Conservation (phyloP, 2,797 vertebrate genomes). For the Tamandua tetradactyla region DNA sequence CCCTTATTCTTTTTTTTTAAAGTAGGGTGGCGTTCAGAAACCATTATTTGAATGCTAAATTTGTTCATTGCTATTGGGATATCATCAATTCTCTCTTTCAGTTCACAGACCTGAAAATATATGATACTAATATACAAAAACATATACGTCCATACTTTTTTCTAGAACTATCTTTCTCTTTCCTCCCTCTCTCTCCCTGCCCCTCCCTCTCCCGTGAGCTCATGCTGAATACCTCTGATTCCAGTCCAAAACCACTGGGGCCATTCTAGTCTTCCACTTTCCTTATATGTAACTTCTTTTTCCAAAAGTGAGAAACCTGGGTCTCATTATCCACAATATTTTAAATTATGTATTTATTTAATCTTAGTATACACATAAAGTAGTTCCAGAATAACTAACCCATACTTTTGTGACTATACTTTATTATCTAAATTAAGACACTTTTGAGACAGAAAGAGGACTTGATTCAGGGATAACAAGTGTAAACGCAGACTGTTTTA, state of each 20-base stretch:
- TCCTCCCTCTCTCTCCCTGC: not conserved
- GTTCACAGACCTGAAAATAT: not conserved
- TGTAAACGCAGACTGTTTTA: slow-evolving; percentile 27
- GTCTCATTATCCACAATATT: not conserved
- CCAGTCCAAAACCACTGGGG: not conserved
- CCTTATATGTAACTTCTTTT: not conserved
- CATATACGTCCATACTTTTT: not conserved
- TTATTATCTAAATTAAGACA: not conserved
- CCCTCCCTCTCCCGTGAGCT: not conserved
- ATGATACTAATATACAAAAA: not conserved
- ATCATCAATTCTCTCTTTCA: not conserved
- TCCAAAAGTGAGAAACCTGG: not conserved
- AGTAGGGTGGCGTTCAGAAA: not conserved
- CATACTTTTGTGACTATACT: not conserved
- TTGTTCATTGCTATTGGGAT: not conserved
- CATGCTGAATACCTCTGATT: not conserved
- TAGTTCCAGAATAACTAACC: slow-evolving; percentile 27
- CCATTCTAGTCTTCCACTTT: not conserved
- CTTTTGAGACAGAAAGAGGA: not conserved
- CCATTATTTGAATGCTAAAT: not conserved
- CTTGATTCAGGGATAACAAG: not conserved
- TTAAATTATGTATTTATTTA: not conserved
- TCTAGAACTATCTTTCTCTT: not conserved
- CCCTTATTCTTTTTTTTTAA: not conserved
- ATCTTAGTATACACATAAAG: not conserved